Base-by-base conservation (phyloP, 2,113 vertebrate genomes). In the Gymnarchus niloticus region DNA sequence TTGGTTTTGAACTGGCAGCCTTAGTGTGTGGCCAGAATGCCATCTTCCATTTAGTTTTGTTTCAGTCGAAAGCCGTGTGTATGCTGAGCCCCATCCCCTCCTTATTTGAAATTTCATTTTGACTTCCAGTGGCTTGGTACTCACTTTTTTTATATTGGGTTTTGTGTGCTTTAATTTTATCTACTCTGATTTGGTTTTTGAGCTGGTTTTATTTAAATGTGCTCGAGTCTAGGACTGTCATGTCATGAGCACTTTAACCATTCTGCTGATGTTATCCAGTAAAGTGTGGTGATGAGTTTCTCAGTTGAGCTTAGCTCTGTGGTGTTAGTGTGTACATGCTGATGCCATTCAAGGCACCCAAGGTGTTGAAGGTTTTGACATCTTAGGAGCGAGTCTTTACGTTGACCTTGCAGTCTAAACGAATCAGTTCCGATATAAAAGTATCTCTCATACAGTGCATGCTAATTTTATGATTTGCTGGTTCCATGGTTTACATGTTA, bases 391-490 rank as follows among this genome's bases (percentile, higher is more conserved):
- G 17, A 37, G 19, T 33, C 33, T 73, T 73, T 33, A 73, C 19
- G 33, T 73, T 73, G 33, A 41, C 4, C 33, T n/a, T n/a, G n/a
- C n/a, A n/a, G n/a, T n/a, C n/a, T n/a, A n/a, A n/a, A n/a, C n/a
- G n/a, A n/a, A n/a, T n/a, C n/a, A n/a, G n/a, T n/a, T n/a, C n/a
- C n/a, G n/a, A n/a, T n/a, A n/a, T n/a, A n/a, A n/a, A n/a, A n/a
- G n/a, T n/a, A n/a, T 73, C 41, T 19, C 33, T 73, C 14, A 33
- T 65, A 37, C 37, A 37, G 17, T 73, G 41, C 33, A 41, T 41
- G 23, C 61, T 69, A 73, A 73, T 73, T 69, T 73, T 73, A 33
- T 73, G 65, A 41, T 73, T 73, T 41, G 65, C 65, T 73, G 33
- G 28, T 41, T 73, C 14, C 1, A 41, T 73, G 65, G 17, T 19